Evolutionary conservation across 2,888 invertebrate species (phyloP).

Genomic region (Rhopalosiphum nymphaeae): DNA sequence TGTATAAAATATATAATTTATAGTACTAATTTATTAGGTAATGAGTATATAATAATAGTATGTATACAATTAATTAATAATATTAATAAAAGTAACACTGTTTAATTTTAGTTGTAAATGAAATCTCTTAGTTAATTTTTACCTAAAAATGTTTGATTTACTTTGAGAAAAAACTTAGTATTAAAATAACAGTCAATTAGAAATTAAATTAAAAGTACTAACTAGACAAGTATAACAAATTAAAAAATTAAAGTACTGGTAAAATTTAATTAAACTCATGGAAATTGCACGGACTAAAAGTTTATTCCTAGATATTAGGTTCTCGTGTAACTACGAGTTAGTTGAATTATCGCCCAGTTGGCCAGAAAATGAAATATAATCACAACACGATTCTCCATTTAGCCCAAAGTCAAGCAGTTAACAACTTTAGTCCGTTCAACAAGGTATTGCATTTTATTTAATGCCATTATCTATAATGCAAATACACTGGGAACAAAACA

Average conservation of each 20-base stretch:
- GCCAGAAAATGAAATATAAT: conserved; percentile 37
- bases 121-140: not conserved
- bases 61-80: not conserved
- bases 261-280: not conserved
- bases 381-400: conserved; percentile 47
- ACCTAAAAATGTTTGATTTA: not conserved
- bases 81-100: not conserved
- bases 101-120: not conserved
- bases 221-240: not conserved
- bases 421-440: conserved; percentile 36
- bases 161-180: not conserved
- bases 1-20: not conserved
- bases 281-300: conserved; percentile 7
- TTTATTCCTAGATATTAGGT: conserved; percentile 21
- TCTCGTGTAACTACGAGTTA: not conserved
- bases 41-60: not conserved
- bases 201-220: not conserved
- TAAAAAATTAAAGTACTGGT: not conserved
- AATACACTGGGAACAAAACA: conserved; percentile 11
- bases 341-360: conserved; percentile 36
- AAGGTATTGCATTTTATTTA: not conserved
- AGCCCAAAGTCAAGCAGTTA: conserved; percentile 17
- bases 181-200: not conserved
- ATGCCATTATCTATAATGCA: conserved; percentile 16
- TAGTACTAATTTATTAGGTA: not conserved